phyloP scores from a whole-genome alignment of 2,797 vertebrate species.

The Darevskia nairensis region DNA sequence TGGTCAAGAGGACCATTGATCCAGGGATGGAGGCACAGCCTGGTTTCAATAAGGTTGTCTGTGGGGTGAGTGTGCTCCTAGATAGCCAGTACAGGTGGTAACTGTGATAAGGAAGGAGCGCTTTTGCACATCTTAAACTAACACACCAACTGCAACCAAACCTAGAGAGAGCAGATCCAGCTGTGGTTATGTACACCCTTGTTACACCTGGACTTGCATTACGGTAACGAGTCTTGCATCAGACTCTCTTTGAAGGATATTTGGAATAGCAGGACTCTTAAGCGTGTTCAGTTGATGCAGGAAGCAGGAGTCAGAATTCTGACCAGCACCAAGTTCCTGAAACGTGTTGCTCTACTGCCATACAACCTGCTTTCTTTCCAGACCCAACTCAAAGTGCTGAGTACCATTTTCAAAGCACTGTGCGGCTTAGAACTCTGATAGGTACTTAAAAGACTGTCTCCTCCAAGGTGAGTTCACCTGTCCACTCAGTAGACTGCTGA shows the following conservation, averaged over 20 bases:
- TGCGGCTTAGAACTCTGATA: neutral
- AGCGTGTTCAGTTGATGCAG: too few relatives aligned
- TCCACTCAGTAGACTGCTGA: neutral
- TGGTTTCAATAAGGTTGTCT: too few relatives aligned
- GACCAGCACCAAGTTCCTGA: too few relatives aligned
- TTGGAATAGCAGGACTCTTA: too few relatives aligned
- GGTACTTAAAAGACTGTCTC: neutral
- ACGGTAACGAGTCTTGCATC: neutral
- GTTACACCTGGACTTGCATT: neutral
- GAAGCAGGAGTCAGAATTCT: too few relatives aligned
- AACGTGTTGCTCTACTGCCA: too few relatives aligned
- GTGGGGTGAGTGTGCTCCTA: too few relatives aligned
- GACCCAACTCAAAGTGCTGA: too few relatives aligned
- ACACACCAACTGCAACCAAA: neutral
- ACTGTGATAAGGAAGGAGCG: neutral
- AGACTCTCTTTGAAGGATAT: too few relatives aligned
- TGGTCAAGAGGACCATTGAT: neutral
- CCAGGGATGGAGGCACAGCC: neutral
- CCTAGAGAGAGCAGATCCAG: neutral
- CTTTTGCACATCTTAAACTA: neutral
- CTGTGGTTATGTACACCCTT: neutral
- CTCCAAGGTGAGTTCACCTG: neutral
- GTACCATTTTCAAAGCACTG: too few relatives aligned
- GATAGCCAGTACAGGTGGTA: neutral
- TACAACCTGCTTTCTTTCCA: too few relatives aligned